Conservation (phyloP, 2,797 vertebrate species). For the Nothura maculosa region DNA sequence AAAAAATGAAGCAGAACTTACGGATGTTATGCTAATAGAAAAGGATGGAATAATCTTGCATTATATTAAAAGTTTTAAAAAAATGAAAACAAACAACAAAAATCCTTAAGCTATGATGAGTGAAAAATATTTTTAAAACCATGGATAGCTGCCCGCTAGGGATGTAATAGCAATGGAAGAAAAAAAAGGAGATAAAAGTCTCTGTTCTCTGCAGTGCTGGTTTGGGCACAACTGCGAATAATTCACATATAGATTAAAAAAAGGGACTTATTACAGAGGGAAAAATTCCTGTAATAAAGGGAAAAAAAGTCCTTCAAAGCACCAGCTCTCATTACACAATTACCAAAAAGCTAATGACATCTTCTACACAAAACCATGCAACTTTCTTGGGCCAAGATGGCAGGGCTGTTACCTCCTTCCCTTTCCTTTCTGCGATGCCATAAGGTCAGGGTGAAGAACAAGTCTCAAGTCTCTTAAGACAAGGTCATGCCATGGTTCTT, state of each 20-base stretch:
- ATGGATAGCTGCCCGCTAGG: conserved; percentile 25
- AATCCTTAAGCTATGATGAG: conserved; percentile 41
- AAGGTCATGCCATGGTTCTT: rapidly evolving
- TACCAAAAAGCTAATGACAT: neutral
- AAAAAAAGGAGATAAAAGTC: neutral
- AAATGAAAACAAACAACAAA: conserved; percentile 22
- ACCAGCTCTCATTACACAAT: neutral
- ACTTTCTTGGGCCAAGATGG: neutral
- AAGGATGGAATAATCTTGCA: conserved; percentile 45
- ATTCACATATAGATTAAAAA: conserved; percentile 9
- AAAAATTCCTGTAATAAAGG: neutral
- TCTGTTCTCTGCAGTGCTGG: conserved; percentile 33
- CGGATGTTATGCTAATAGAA: conserved; percentile 61
- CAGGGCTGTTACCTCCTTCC: neutral
- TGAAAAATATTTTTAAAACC: conserved; percentile 40
- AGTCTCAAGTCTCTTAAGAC: neutral
- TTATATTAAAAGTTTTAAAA: conserved; percentile 37
- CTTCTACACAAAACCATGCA: neutral
- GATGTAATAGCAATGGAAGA: neutral
- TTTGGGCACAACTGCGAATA: conserved; percentile 27
- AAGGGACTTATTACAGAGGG: neutral
- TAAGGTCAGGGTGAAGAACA: neutral
- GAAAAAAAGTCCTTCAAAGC: neutral
- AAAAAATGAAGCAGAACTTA: conserved; percentile 41
- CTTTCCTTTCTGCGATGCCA: neutral